Evolutionary conservation across 1,140 invertebrate species (phyloP).

Genomic region (Hirudo medicinalis): DNA sequence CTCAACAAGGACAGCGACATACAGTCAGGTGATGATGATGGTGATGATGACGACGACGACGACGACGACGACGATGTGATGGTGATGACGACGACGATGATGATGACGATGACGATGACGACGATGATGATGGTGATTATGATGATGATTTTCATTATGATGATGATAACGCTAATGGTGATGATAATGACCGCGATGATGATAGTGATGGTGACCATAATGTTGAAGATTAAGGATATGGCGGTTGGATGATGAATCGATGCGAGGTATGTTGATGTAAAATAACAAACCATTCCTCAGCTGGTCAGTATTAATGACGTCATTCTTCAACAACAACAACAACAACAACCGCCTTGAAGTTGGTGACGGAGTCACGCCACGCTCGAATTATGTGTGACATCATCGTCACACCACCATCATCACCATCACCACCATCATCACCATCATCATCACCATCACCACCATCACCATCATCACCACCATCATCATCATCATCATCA

Average conservation of each 20-base stretch:
- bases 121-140: not conserved
- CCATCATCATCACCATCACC: not conserved
- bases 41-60: not conserved
- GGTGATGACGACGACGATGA: not conserved
- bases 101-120: not conserved
- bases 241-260: too few relatives aligned
- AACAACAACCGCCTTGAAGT: not conserved
- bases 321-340: not conserved
- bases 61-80: not conserved
- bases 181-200: not conserved
- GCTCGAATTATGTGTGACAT: not conserved
- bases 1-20: too few relatives aligned
- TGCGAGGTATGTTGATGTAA: too few relatives aligned
- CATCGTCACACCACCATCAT: constrained; percentile 4
- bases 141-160: not conserved
- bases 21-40: not conserved
- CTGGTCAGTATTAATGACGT: too few relatives aligned
- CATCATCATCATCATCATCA: constrained; percentile 8
- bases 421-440: not conserved
- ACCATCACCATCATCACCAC: not conserved
- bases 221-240: not conserved
- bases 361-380: not conserved
- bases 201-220: not conserved
- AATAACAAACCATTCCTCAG: too few relatives aligned
- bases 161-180: not conserved